Base-by-base conservation (phyloP, 2,888 invertebrate genomes). In the Lepidochrysops patricia region DNA sequence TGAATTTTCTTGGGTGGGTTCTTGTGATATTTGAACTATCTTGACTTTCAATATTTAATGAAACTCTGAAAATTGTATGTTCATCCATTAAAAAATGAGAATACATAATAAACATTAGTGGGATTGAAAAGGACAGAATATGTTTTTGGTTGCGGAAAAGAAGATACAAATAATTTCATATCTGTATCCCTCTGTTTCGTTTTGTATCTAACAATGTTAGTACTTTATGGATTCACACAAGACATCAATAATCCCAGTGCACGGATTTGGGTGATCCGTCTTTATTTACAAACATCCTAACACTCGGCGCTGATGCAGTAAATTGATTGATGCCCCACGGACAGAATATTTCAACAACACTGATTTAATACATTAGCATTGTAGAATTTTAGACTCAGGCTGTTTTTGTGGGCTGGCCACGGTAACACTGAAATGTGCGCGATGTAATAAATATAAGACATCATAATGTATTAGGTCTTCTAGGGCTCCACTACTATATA, bases 291-390 rank as follows among this genome's bases (percentile, higher is more conserved):
- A 64, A 63, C 61, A 62, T 61, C 57, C 57, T 49, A 58, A 48
- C 57, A 50, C 57, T 58, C 57, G 34, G 26, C 50, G 26, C 37
- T 57, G 62, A 62, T 66, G 32, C 50, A 29, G 61, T 63, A 67
- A 71, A 70, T 71, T 70, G 71, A 71, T 71, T 63, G 71, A 71
- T 70, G 61, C 48, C 34, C 27, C 23, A 32, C 58, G 34, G 49
- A 62, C 59, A 43, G 57, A 49, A 59, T 61, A 56, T 61, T 62
- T 50, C 50, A 58, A 57, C 52, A 59, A 62, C 27, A 60, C 49
- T 57, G 49, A 56, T 50, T 58, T 54, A 52, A 59, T 63, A 50
- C 61, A 63, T 63, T 61, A 63, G 43, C 29, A 27, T 32, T 54
- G 13, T 50, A 19, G 27, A 54, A 54, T 29, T 32, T 12, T 32